Evolutionary conservation across 2,113 vertebrate species (phyloP).

Genomic region (Antigone vipio): DNA sequence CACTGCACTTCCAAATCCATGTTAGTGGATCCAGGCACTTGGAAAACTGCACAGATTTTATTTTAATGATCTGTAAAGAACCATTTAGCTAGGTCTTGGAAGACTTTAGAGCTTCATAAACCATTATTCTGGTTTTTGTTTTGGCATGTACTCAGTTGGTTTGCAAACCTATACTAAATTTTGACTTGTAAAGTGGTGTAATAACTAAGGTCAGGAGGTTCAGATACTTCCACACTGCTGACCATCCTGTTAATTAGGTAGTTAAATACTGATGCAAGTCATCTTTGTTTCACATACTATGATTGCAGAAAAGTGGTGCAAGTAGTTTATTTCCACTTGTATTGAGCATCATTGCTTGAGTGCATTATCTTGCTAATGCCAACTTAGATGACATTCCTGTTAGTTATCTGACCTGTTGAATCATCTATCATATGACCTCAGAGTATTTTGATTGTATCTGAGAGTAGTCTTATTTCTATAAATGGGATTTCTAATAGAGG

Average conservation of each 20-base stretch:
- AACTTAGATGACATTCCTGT: neutral
- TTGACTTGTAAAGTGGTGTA: neutral
- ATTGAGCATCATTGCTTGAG: neutral
- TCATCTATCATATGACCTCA: neutral
- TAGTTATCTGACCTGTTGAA: neutral
- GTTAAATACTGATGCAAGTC: neutral
- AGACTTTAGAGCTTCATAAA: neutral
- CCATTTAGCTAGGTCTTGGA: neutral
- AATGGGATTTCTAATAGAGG: neutral
- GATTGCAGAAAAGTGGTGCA: neutral
- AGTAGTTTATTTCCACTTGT: neutral
- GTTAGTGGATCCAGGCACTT: neutral
- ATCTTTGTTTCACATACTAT: neutral
- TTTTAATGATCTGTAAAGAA: neutral
- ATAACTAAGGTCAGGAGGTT: neutral
- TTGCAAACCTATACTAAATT: neutral
- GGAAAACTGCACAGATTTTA: neutral
- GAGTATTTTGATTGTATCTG: neutral
- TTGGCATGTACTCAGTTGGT: neutral
- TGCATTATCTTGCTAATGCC: neutral
- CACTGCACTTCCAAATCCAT: neutral
- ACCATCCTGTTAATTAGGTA: neutral
- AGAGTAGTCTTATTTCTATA: neutral
- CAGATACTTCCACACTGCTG: neutral
- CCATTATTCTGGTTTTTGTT: neutral